Conservation (phyloP, 2,113 vertebrate species). For the Zosterops borbonicus region DNA sequence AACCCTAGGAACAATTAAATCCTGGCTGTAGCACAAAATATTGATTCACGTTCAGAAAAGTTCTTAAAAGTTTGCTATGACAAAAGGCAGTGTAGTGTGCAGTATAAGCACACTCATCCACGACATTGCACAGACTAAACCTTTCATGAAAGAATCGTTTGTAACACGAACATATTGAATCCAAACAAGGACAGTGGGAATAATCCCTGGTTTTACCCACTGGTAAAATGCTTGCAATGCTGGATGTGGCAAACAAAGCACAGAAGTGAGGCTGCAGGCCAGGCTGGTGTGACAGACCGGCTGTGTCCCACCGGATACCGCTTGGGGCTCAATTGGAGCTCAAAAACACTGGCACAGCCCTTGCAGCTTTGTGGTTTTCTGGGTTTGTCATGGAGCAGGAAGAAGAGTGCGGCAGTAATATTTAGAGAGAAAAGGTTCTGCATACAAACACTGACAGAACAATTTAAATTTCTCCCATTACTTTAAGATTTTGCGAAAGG, state of each 20-base stretch:
- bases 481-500: not conserved
- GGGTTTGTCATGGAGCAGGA: not conserved
- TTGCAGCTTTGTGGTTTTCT: not conserved
- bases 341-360: rapidly evolving
- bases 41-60: not conserved
- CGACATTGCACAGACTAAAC: not conserved
- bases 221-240: not conserved
- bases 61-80: not conserved
- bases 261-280: not conserved
- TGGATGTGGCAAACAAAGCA: not conserved
- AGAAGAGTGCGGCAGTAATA: not conserved
- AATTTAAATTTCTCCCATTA: not conserved
- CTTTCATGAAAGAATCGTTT: not conserved
- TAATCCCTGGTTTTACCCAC: not conserved
- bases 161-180: rapidly evolving
- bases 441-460: not conserved
- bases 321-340: rapidly evolving
- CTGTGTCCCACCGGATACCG: rapidly evolving
- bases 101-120: not conserved
- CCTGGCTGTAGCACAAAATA: not conserved
- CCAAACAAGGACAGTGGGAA: not conserved
- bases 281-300: rapidly evolving
- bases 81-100: not conserved
- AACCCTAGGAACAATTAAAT: not conserved
- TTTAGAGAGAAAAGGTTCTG: not conserved